A percentile compares a stretch with the other conserved stretches of the same genome.
Conservation (phyloP, 2,113 vertebrate species). For the Colistium nudipinnis region DNA sequence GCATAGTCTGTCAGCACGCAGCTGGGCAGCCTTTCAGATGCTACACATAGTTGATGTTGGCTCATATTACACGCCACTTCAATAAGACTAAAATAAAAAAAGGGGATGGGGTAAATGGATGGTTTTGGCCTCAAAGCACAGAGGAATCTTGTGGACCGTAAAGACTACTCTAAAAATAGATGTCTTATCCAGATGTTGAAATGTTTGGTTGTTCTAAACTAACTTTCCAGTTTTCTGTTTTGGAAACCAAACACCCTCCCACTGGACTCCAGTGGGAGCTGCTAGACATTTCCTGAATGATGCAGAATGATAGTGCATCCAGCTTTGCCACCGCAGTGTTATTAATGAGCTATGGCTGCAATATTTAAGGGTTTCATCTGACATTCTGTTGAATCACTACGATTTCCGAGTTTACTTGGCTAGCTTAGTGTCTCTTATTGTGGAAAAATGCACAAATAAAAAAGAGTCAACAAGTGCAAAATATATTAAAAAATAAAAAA, state of each 20-base stretch:
- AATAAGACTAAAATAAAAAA: neutral
- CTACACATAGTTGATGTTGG: neutral
- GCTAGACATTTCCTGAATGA: neutral
- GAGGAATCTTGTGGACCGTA: neutral
- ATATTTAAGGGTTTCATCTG: neutral
- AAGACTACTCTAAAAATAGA: neutral
- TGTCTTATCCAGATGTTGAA: slow-evolving; percentile 22
- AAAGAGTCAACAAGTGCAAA: neutral
- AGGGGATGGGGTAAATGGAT: neutral
- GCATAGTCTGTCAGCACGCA: slow-evolving; percentile 52
- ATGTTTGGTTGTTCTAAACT: neutral
- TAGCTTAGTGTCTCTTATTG: neutral
- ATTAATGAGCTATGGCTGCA: neutral
- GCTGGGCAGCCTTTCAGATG: slow-evolving; percentile 29
- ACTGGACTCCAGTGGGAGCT: neutral
- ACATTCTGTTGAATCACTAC: neutral
- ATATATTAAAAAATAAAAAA: neutral
- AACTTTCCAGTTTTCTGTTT: slow-evolving; percentile 14
- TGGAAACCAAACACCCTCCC: slow-evolving; percentile 5
- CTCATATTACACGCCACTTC: neutral
- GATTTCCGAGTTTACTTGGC: neutral
- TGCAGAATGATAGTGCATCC: neutral
- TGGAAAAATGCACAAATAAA: neutral
- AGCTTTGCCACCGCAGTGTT: neutral
- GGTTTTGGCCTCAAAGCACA: neutral